A percentile compares a stretch with the other conserved stretches of the same genome.
Evolutionary conservation across 2,113 vertebrate species (phyloP).

Genomic region (Vireo altiloquus): DNA sequence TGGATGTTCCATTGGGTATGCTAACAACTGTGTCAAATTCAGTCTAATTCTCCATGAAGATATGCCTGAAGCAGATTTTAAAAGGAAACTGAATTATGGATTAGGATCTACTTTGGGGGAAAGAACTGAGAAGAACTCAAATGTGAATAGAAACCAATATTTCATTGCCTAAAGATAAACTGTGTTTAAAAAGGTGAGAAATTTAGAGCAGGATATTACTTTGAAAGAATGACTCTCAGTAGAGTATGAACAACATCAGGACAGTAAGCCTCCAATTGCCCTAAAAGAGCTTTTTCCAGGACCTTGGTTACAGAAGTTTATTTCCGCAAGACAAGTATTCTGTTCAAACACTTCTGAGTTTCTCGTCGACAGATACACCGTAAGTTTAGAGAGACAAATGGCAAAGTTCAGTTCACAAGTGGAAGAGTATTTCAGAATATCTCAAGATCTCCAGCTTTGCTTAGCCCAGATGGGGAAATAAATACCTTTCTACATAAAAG

Average conservation of each 20-base stretch:
- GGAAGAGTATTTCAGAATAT: not conserved
- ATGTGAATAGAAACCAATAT: not conserved
- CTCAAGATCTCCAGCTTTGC: not conserved
- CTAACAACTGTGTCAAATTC: not conserved
- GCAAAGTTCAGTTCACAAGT: not conserved
- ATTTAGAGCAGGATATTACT: not conserved
- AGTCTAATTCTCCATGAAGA: not conserved
- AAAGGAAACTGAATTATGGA: not conserved
- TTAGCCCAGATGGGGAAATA: not conserved
- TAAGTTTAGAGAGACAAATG: not conserved
- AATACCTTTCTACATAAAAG: not conserved
- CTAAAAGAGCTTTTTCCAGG: not conserved
- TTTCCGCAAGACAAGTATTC: not conserved
- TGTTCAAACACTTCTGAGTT: not conserved
- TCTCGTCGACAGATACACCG: not conserved
- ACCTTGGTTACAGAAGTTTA: not conserved
- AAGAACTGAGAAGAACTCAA: not conserved
- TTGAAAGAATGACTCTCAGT: not conserved
- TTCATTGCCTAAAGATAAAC: not conserved
- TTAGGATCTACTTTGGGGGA: not conserved
- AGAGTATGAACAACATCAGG: not conserved
- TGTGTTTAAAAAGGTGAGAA: not conserved
- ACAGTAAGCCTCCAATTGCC: not conserved
- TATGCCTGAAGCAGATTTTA: not conserved
- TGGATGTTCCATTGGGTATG: not conserved